A percentile compares a stretch with the other conserved stretches of the same genome.
Conservation (phyloP, 1,140 invertebrate genomes). For the Temnothorax curvispinosus region DNA sequence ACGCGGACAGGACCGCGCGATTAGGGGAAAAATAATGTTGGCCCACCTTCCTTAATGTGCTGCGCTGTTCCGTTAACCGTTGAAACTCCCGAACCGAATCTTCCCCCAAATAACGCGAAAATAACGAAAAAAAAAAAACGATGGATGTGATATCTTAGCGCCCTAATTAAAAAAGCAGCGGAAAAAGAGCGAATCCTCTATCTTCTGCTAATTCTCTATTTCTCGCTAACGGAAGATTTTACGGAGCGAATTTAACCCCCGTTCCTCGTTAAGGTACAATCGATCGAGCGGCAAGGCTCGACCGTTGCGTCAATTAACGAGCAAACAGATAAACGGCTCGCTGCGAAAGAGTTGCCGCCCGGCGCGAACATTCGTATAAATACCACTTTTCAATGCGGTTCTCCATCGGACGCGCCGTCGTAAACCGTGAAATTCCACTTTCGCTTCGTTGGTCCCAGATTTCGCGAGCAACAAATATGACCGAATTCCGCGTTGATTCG, state of each 20-base stretch:
- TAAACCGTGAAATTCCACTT: not conserved
- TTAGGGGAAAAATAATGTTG: not conserved
- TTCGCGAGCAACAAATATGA: not conserved
- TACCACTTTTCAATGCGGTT: not conserved
- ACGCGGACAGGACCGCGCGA: not conserved
- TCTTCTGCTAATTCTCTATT: not conserved
- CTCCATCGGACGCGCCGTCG: not conserved
- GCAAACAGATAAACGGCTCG: constrained; percentile 36
- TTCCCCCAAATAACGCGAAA: not conserved
- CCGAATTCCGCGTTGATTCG: not conserved
- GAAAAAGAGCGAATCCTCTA: not conserved
- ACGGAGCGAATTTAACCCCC: not conserved
- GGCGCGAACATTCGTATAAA: not conserved
- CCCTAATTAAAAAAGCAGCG: not conserved
- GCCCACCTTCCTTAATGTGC: not conserved
- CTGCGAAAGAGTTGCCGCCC: constrained; percentile 36
- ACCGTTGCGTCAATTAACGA: constrained; percentile 48
- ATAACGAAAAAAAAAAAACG: not conserved
- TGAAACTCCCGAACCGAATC: not conserved
- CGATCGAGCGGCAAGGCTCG: constrained; percentile 34
- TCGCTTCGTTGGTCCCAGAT: too few relatives aligned
- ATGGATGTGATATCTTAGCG: not conserved
- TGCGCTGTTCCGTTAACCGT: not conserved
- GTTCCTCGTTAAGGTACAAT: constrained; percentile 49
- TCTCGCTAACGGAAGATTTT: constrained; percentile 32